A percentile compares a stretch with the other conserved stretches of the same genome.
phyloP scores from a whole-genome alignment of 2,113 vertebrate genomes.

The Cochlearius cochlearius region DNA sequence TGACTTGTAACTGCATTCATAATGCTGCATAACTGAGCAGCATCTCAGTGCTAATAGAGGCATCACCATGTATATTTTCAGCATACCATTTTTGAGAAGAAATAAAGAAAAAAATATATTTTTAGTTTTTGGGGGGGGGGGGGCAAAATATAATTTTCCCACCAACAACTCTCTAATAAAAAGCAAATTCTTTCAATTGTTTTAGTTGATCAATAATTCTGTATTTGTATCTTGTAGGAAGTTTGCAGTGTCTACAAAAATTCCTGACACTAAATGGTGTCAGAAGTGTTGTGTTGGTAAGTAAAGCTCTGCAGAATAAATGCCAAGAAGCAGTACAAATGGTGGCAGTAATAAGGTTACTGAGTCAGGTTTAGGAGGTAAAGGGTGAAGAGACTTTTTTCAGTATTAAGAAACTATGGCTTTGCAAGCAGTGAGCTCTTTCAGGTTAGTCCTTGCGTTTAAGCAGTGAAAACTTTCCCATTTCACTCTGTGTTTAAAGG shows the following conservation, averaged over 20 bases:
- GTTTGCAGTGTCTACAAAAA: slow-evolving; percentile 95
- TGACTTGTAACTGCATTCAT: background rate
- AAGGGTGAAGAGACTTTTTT: background rate
- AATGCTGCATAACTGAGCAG: background rate
- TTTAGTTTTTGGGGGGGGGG: background rate
- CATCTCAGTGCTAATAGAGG: background rate
- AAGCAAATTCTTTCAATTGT: background rate
- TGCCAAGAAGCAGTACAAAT: background rate
- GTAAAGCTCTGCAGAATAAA: slow-evolving; percentile 44
- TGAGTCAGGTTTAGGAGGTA: background rate
- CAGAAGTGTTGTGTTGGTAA: slow-evolving; percentile 98
- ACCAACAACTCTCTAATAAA: background rate
- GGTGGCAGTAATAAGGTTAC: background rate
- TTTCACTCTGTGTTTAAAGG: background rate
- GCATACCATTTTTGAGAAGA: background rate
- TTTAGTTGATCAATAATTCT: background rate
- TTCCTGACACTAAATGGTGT: slow-evolving; percentile 98
- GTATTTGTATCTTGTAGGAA: slow-evolving; percentile 82
- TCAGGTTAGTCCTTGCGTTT: background rate
- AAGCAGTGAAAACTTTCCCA: background rate
- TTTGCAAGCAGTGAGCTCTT: background rate
- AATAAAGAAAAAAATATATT: background rate
- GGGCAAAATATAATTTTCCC: background rate
- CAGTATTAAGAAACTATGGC: background rate
- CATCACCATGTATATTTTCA: background rate